phyloP scores from a whole-genome alignment of 2,888 invertebrate genomes.

The Cheilosia vernalis region DNA sequence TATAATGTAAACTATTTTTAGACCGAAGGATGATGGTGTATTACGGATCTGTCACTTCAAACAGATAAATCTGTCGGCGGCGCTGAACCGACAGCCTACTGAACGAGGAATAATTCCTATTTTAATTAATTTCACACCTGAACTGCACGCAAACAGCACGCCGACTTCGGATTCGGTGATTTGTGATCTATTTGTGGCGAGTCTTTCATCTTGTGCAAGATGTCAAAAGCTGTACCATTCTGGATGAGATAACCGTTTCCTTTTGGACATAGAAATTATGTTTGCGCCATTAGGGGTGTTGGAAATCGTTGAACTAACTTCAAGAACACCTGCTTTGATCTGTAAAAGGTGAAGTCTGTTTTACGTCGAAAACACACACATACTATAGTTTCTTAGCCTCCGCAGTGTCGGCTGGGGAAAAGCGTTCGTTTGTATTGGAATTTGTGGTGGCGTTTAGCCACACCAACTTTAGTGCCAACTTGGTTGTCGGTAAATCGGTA shows the following conservation, averaged over 20 bases:
- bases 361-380: conserved; percentile 14
- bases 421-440: conserved; percentile 4
- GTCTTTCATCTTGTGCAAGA: conserved; percentile 51
- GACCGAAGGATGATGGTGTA: conserved; percentile 60
- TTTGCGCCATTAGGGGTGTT: not conserved
- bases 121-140: conserved; percentile 73
- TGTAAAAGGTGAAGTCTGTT: conserved; percentile 35
- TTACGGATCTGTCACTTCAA: conserved; percentile 67
- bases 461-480: conserved; percentile 1
- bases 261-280: conserved; percentile 2
- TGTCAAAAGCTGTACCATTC: conserved; percentile 3
- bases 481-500: conserved; percentile 20
- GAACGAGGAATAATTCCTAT: conserved; percentile 49
- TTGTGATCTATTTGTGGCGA: conserved; percentile 41
- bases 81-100: conserved; percentile 21
- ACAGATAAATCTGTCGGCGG: conserved; percentile 67
- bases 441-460: conserved; percentile 43
- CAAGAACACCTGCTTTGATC: conserved; percentile 37
- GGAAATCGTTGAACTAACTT: conserved; percentile 4
- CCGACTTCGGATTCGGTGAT: not conserved
- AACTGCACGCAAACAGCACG: not conserved
- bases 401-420: not conserved
- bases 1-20: conserved; percentile 51
- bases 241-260: conserved; percentile 16
- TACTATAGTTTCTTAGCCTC: conserved; percentile 22